Percentiles rank a stretch among this genome's conserved stretches.
These are phyloP conservation scores for Cremastinae sp. DNA, from an alignment of 2,888 invertebrate genomes.

Conservation along the genomic window DNA sequence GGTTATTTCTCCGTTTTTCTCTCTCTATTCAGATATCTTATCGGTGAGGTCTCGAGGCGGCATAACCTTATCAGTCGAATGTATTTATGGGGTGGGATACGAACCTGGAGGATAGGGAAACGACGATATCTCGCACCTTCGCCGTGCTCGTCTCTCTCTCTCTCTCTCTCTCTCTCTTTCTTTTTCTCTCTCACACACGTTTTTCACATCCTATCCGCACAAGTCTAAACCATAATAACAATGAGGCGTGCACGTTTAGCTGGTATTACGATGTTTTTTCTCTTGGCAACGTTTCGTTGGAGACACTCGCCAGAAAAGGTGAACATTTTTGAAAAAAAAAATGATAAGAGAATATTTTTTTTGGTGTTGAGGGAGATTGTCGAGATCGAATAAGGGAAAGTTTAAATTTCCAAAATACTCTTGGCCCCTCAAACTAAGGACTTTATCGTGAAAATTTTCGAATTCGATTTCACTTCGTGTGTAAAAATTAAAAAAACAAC, in stretches of 20 bases:
- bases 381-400: background rate
- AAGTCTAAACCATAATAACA: background rate
- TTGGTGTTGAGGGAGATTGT: too few species aligned
- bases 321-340: too few species aligned
- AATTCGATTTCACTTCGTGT: too few species aligned
- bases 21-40: constrained; percentile 65
- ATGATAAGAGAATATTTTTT: too few species aligned
- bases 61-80: constrained; percentile 72
- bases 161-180: constrained; percentile 23
- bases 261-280: constrained; percentile 24
- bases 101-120: constrained; percentile 62
- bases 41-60: constrained; percentile 66
- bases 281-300: constrained; percentile 22
- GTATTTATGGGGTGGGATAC: constrained; percentile 76
- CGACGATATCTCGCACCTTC: constrained; percentile 53
- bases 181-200: constrained; percentile 18
- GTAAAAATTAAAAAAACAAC: background rate
- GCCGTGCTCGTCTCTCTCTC: constrained; percentile 29
- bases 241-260: background rate
- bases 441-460: too few species aligned
- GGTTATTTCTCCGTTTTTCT: constrained; percentile 55
- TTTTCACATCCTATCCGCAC: too few species aligned
- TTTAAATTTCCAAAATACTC: too few species aligned
- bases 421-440: too few species aligned
- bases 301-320: too few species aligned